Evolutionary conservation across 1,140 invertebrate genomes (phyloP).

Genomic region (Vanessa tameamea): DNA sequence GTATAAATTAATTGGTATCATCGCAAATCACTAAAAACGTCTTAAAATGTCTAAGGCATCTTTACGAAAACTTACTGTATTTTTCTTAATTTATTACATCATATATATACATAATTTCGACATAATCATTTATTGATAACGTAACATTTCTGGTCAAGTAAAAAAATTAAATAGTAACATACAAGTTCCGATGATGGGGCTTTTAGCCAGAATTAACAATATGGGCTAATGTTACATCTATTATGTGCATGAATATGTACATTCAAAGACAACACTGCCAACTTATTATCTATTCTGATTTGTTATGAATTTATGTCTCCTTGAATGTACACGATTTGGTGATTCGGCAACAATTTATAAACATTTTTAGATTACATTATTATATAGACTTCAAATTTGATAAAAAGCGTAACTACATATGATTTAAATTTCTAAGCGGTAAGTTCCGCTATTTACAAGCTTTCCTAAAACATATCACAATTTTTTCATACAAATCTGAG

Average conservation of each 20-base stretch:
- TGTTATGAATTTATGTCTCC: slow-evolving; percentile 10
- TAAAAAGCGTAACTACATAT: slow-evolving; percentile 26
- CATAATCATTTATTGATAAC: slow-evolving; percentile 70
- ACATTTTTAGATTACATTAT: slow-evolving; percentile 13
- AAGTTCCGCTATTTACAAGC: slow-evolving; percentile 26
- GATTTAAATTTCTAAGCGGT: slow-evolving; percentile 25
- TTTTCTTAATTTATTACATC: slow-evolving; percentile 79
- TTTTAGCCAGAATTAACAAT: slow-evolving; percentile 58
- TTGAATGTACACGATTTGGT: slow-evolving; percentile 52
- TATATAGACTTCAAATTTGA: slow-evolving; percentile 14
- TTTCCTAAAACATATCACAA: slow-evolving; percentile 25
- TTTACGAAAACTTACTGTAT: slow-evolving; percentile 77
- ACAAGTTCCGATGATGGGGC: slow-evolving; percentile 48
- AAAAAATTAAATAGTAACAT: slow-evolving; percentile 66
- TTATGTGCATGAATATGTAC: slow-evolving; percentile 23
- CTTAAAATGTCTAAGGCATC: slow-evolving; percentile 75
- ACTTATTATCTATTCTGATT: slow-evolving; percentile 11
- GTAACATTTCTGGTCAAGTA: slow-evolving; percentile 71
- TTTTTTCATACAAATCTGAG: slow-evolving; percentile 7
- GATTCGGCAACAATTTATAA: slow-evolving; percentile 60
- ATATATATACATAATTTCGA: slow-evolving; percentile 80
- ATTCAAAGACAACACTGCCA: slow-evolving; percentile 6
- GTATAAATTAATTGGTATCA: slow-evolving; percentile 57
- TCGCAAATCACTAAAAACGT: slow-evolving; percentile 58
- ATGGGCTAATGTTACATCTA: slow-evolving; percentile 42